Conservation (phyloP, 2,113 vertebrate species). For the Cyprinus carpio region DNA sequence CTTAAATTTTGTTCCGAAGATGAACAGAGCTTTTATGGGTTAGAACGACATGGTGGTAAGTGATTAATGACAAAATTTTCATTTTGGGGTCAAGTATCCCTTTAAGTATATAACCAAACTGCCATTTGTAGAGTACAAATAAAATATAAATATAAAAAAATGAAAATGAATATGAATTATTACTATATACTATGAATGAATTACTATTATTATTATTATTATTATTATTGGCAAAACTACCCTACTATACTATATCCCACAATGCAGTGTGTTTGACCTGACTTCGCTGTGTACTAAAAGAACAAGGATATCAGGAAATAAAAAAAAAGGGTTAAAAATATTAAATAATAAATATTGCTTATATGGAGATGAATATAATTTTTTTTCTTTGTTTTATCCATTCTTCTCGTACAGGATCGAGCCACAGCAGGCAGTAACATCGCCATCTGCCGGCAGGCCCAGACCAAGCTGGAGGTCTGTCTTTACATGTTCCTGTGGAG, state of each 20-base stretch:
- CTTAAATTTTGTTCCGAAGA: too few relatives aligned
- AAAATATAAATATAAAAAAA: too few relatives aligned
- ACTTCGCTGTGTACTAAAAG: neutral
- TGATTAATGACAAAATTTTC: too few relatives aligned
- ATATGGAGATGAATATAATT: neutral
- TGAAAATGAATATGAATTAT: too few relatives aligned
- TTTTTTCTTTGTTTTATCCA: neutral
- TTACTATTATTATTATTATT: too few relatives aligned
- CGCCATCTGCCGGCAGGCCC: slow-evolving; percentile 87
- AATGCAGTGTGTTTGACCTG: neutral
- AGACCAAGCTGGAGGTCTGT: slow-evolving; percentile 91
- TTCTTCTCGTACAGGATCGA: slow-evolving; percentile 76
- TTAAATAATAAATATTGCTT: neutral
- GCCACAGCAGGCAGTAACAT: slow-evolving; percentile 82
- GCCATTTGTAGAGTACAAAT: neutral
- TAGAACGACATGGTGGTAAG: too few relatives aligned
- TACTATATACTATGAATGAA: too few relatives aligned
- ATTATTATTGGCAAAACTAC: neutral
- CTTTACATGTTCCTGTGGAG: slow-evolving; percentile 97
- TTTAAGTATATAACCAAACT: neutral
- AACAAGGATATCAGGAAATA: neutral
- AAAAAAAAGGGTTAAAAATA: neutral
- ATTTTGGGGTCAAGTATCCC: too few relatives aligned
- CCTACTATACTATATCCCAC: neutral
- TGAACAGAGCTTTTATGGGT: too few relatives aligned